Base-by-base conservation (phyloP, 2,113 vertebrate genomes). In the Xiphophorus hellerii region DNA sequence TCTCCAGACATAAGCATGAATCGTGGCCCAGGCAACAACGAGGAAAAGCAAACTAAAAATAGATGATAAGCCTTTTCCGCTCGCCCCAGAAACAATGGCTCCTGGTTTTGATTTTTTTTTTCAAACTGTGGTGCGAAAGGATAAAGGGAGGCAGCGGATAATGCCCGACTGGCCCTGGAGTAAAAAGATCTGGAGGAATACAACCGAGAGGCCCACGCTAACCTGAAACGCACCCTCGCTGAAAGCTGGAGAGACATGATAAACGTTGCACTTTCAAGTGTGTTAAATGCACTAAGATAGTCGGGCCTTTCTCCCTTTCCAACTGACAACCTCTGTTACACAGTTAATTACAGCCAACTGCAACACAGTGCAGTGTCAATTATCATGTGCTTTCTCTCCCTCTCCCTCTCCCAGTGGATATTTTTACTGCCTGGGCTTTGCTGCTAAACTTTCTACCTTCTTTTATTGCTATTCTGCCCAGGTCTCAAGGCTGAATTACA, bases 281-380 rank as follows among this genome's bases (percentile, higher is more conserved):
- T 86, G 82, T 78, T 86, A 86, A 87, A 80, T 62, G 81, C 76
- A 62, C 82, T 17, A 29, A 85, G 88, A 90, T 78, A 81, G 85
- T 73, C 82, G n/a, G 58, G 62, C 76, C 82, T 77, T 77, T 73
- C 90, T 88, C 74, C 35, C 86, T 74, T 83, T 81, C 82, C 78
- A 69, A 85, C 90, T 85, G 88, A 91, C 90, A 90, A 84, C 89
- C 87, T 89, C 84, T 81, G 89, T 92, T 87, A 89, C 88, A 87
- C 89, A 90, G 83, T 88, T 92, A 89, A 92, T 92, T 92, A 90
- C 84, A 90, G 90, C 84, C 90, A 75, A 90, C 82, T 86, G 85
- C 88, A 85, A 84, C 86, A 83, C 83, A 73, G 80, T 74, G 39
- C 89, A 78, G 78, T 87, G 89, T 92, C 89, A 90, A 92, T 92